A percentile compares a stretch with the other conserved stretches of the same genome.
Evolutionary conservation across 2,888 invertebrate genomes (phyloP).

Genomic region (Tanaodytes sp.): DNA sequence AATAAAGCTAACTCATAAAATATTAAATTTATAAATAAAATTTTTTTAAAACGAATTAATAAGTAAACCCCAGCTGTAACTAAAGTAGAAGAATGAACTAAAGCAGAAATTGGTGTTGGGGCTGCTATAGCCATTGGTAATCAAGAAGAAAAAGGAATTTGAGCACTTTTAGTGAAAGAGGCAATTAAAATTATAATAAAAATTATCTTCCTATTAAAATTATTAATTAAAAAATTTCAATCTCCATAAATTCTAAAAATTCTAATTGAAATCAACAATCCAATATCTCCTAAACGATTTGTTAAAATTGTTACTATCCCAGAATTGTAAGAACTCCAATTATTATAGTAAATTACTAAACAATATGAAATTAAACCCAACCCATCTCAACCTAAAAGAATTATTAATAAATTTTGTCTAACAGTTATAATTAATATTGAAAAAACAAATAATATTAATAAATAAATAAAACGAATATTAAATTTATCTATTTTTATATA

Average conservation of each 20-base stretch:
- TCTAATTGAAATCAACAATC: conserved; percentile 49
- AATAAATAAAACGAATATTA: conserved; percentile 78
- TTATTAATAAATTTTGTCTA: conserved; percentile 80
- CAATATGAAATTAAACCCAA: conserved; percentile 82
- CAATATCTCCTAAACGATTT: conserved; percentile 75
- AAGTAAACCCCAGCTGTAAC: conserved; percentile 85
- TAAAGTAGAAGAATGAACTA: conserved; percentile 86
- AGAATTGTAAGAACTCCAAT: conserved; percentile 79
- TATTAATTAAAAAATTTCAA: conserved; percentile 73
- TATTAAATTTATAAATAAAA: neutral
- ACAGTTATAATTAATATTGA: conserved; percentile 81
- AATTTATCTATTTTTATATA: conserved; percentile 75
- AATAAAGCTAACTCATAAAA: conserved; percentile 26
- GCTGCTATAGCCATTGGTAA: conserved; percentile 84
- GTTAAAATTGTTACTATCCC: conserved; percentile 82
- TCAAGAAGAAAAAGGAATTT: conserved; percentile 86
- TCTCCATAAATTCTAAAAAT: conserved; percentile 32
- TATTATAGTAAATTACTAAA: conserved; percentile 83
- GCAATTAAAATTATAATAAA: conserved; percentile 72
- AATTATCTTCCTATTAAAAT: conserved; percentile 58
- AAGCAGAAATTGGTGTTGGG: conserved; percentile 83
- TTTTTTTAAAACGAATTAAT: conserved; percentile 76
- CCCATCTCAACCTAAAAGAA: conserved; percentile 83
- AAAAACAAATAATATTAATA: conserved; percentile 79
- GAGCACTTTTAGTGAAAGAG: conserved; percentile 84